phyloP scores from a whole-genome alignment of 2,888 invertebrate genomes.

The Calameuta pallipes region DNA sequence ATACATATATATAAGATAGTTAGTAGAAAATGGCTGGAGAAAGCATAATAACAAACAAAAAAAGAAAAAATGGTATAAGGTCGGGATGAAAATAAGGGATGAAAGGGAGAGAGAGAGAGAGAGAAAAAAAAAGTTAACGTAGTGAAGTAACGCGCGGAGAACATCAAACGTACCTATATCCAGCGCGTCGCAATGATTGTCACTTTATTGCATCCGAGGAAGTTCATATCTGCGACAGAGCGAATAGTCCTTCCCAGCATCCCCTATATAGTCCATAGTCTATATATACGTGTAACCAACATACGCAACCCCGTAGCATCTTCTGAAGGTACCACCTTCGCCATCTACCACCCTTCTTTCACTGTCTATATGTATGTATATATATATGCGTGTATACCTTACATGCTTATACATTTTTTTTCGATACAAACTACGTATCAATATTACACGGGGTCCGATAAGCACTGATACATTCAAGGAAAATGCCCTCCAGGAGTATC shows the following conservation, averaged over 20 bases:
- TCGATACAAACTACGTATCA: slow-evolving; percentile 19
- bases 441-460: slow-evolving; percentile 34
- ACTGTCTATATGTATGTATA: not conserved
- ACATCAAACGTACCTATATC: slow-evolving; percentile 23
- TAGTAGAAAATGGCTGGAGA: not conserved
- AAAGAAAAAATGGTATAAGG: not conserved
- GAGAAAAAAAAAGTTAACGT: slow-evolving; percentile 21
- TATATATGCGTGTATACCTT: not conserved
- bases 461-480: not conserved
- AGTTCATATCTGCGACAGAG: slow-evolving; percentile 30
- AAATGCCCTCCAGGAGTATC: not conserved
- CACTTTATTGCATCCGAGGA: slow-evolving; percentile 43
- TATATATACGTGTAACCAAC: not conserved
- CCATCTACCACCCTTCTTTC: not conserved
- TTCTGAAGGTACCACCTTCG: not conserved
- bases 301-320: not conserved
- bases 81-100: not conserved
- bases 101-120: not conserved
- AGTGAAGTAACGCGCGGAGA: slow-evolving; percentile 18
- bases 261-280: not conserved
- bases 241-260: slow-evolving; percentile 1
- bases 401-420: not conserved
- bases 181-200: slow-evolving; percentile 42
- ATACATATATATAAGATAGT: not conserved
- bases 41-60: not conserved